Base-by-base conservation (phyloP, 2,797 vertebrate genomes). In the Gymnodraco acuticeps region DNA sequence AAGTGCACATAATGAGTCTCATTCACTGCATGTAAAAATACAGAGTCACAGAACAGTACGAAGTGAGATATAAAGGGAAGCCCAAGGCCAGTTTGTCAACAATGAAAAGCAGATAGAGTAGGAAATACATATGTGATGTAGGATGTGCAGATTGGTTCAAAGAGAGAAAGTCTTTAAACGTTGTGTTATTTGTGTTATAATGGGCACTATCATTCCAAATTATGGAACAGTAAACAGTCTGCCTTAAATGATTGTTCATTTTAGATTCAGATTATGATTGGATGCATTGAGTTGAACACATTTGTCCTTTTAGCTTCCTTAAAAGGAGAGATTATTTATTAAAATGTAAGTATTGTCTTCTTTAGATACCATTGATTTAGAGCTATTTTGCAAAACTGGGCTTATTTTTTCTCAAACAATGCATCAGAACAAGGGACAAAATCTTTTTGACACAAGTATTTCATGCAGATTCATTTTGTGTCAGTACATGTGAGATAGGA, bases 401-500 rank as follows among this genome's bases (percentile, higher is more conserved):
- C 16, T 43, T 48, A 11, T 13, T 12, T 43, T 53, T 46, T 19
- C 16, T 42, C 19, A 8, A 59, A 59, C 11, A 42, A 47, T 17
- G 6, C 17, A 55, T 5, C 13, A 0, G 0, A 60, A 64, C 55
- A 71, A 23, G 20, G 5, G 12, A 38, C 27, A 59, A 71, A 53
- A 56, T 42, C 3, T 27, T 13, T 20, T 10, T 23, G 3, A 52
- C 11, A 54, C 2, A 2, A 64, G 58, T 50, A 27, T 27, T 70
- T 60, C 11, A 33, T 66, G 58, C 20, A 19, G 50, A 74, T 75
- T 45, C 2, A 67, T 73, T 60, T 33, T 50, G 17, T 61, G 56
- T 78, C 62, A 47, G 19, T 47, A 47, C 70, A 83, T 75, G 64
- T 75, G 27, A 38, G 73, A 81, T 60, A 70, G 70, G 58, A 80